These are phyloP conservation scores for Herpetotheres cachinnans DNA, from an alignment of 2,113 vertebrate genomes.

Conservation along the genomic window DNA sequence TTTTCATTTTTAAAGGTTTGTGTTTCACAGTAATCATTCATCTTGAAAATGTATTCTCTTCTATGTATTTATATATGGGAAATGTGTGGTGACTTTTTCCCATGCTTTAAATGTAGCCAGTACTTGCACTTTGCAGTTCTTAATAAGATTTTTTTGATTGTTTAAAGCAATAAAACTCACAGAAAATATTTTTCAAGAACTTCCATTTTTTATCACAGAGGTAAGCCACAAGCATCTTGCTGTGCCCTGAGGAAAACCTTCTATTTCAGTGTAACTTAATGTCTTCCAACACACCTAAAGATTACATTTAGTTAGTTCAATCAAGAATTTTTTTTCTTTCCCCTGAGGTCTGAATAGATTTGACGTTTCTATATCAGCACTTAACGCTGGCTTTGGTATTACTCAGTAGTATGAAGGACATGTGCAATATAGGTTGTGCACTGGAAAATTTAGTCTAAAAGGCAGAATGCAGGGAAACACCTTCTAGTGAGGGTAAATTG, in stretches of 20 bases:
- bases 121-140: background rate
- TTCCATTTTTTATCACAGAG: background rate
- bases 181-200: background rate
- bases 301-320: background rate
- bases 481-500: background rate
- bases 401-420: background rate
- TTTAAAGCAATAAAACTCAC: background rate
- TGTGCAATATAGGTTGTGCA: fast-evolving
- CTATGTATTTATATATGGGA: background rate
- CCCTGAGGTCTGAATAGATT: background rate
- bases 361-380: background rate
- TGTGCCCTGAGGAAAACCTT: background rate
- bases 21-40: background rate
- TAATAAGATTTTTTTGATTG: background rate
- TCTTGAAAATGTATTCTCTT: background rate
- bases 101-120: background rate
- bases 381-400: background rate
- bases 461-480: background rate
- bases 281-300: background rate
- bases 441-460: background rate
- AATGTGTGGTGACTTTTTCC: background rate
- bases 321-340: background rate
- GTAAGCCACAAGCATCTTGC: background rate
- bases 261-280: background rate
- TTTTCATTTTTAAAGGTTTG: background rate